These are phyloP conservation scores for Leuciscus idus DNA, from an alignment of 2,113 vertebrate genomes.

Conservation along the genomic window DNA sequence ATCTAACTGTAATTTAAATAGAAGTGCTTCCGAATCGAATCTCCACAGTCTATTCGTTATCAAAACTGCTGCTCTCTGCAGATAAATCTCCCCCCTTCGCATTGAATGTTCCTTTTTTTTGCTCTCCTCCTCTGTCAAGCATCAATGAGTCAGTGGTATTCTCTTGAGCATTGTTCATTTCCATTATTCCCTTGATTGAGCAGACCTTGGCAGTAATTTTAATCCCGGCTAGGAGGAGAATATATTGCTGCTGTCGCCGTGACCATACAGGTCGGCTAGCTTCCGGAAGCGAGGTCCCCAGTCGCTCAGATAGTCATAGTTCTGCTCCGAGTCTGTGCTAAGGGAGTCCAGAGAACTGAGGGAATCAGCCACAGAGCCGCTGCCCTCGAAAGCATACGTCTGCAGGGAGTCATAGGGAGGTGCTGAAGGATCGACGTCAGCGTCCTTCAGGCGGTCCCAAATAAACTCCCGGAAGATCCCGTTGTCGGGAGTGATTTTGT, in stretches of 20 bases:
- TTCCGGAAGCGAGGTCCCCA: slow-evolving; percentile 92
- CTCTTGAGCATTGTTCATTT: slow-evolving; percentile 50
- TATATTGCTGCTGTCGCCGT: slow-evolving; percentile 71
- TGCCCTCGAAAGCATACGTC: slow-evolving; percentile 89
- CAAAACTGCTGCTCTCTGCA: slow-evolving; percentile 40
- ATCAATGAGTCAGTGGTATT: slow-evolving; percentile 48
- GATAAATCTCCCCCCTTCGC: slow-evolving; percentile 40
- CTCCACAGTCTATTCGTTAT: slow-evolving; percentile 46
- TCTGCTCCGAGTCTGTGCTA: slow-evolving; percentile 88
- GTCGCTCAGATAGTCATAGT: slow-evolving; percentile 88
- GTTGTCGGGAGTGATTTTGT: slow-evolving; percentile 83
- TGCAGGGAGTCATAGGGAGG: slow-evolving; percentile 91
- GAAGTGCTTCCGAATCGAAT: slow-evolving; percentile 38
- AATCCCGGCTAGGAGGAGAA: slow-evolving; percentile 83
- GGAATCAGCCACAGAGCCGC: slow-evolving; percentile 81
- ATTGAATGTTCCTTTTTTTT: slow-evolving; percentile 26
- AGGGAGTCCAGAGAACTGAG: slow-evolving; percentile 88
- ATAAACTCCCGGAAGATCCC: slow-evolving; percentile 90
- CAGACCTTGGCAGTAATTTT: slow-evolving; percentile 9
- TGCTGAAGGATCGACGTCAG: slow-evolving; percentile 81
- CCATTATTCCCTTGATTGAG: slow-evolving; percentile 43
- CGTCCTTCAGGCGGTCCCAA: slow-evolving; percentile 85
- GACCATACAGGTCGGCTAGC: slow-evolving; percentile 89
- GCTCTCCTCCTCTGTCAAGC: slow-evolving; percentile 28
- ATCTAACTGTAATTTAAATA: slow-evolving; percentile 42